Percentiles rank a stretch among this genome's conserved stretches.
Evolutionary conservation across 1,140 invertebrate species (phyloP).

Genomic region (Sitodiplosis mosellana): DNA sequence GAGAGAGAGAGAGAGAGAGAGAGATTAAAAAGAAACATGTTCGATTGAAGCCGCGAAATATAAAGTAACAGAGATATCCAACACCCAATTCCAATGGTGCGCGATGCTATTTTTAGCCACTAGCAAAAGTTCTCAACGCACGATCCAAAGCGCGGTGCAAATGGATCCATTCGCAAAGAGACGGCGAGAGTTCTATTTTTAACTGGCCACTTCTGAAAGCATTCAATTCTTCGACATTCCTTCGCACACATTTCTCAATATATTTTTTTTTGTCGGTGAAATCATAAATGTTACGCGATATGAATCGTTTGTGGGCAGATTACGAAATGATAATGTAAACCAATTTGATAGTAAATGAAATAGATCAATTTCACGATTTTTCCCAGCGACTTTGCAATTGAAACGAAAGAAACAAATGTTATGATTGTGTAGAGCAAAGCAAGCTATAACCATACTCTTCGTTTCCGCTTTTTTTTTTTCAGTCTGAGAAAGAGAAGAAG

Average conservation of each 20-base stretch:
- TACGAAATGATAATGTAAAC: background rate
- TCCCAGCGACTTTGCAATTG: background rate
- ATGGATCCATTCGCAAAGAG: no score
- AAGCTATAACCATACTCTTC: background rate
- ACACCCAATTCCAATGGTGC: background rate
- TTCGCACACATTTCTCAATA: no score
- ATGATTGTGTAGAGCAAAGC: background rate
- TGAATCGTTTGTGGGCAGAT: background rate
- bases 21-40: background rate
- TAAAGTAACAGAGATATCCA: background rate
- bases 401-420: background rate
- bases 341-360: background rate
- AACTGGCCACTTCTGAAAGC: no score
- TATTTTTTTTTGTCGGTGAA: no score
- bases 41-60: background rate
- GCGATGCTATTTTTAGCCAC: background rate
- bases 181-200: no score
- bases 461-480: conserved; percentile 9
- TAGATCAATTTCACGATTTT: background rate
- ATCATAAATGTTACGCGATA: background rate
- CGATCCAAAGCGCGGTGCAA: no score
- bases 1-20: background rate
- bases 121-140: no score
- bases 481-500: conserved; percentile 70
- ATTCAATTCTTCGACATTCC: no score